Evolutionary conservation across 2,888 invertebrate genomes (phyloP).

Genomic region (Lacanobia wlatinum): DNA sequence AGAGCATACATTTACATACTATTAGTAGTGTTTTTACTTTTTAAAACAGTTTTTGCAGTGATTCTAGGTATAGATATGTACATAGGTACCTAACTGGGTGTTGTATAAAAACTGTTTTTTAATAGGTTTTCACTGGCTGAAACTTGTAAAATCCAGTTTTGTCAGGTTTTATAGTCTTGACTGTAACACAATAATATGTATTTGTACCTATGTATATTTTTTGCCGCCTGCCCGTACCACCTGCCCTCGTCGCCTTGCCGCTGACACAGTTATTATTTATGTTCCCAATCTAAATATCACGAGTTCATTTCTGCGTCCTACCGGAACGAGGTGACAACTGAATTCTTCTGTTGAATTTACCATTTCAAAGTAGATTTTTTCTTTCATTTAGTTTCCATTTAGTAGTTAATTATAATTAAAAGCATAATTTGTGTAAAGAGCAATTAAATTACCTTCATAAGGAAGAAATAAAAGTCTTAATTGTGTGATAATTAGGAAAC

Average conservation of each 20-base stretch:
- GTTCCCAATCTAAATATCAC: constrained; percentile 45
- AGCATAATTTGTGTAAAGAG: constrained; percentile 1
- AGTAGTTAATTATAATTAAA: not conserved
- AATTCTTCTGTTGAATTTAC: not conserved
- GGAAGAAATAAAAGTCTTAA: not conserved
- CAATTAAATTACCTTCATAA: constrained; percentile 13
- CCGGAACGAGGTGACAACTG: constrained; percentile 13
- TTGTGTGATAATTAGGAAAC: constrained; percentile 11
- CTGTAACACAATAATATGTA: not conserved
- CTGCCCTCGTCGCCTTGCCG: constrained; percentile 35
- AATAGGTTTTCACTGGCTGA: no score
- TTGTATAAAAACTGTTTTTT: no score
- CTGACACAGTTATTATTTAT: constrained; percentile 58
- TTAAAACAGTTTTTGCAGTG: no score
- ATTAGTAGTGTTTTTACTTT: no score
- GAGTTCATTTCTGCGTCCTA: constrained; percentile 26
- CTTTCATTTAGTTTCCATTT: not conserved
- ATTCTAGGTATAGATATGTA: no score
- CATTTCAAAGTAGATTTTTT: not conserved
- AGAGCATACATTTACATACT: no score
- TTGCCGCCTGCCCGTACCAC: constrained; percentile 50
- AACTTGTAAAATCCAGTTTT: not conserved
- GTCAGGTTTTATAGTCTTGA: not conserved
- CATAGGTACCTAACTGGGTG: no score
- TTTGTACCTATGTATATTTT: constrained; percentile 29